Evolutionary conservation across 1,140 invertebrate species (phyloP).

Genomic region (Drosophila nigromelanica): DNA sequence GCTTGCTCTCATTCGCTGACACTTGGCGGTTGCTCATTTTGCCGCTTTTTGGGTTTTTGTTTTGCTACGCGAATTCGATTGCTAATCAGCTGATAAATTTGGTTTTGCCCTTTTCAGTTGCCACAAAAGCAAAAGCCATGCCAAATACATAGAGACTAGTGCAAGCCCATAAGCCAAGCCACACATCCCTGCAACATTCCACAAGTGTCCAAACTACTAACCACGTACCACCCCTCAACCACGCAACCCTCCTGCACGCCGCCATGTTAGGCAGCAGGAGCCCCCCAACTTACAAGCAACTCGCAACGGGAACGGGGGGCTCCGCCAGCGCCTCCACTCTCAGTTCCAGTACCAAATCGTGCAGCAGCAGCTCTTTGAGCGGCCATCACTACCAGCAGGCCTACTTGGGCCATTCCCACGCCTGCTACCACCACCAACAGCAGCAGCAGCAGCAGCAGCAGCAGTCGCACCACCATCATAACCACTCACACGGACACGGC

Average conservation of each 20-base stretch:
- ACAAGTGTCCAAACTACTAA: slow-evolving; percentile 29
- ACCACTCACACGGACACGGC: slow-evolving; percentile 57
- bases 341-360: slow-evolving; percentile 22
- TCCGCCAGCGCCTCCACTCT: slow-evolving; percentile 38
- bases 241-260: slow-evolving; percentile 48
- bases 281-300: slow-evolving; percentile 72
- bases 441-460: slow-evolving; percentile 54
- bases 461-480: slow-evolving; percentile 50
- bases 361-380: slow-evolving; percentile 40
- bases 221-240: slow-evolving; percentile 28
- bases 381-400: slow-evolving; percentile 62
- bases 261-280: slow-evolving; percentile 72
- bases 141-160: slow-evolving; percentile 18
- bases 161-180: slow-evolving; percentile 22
- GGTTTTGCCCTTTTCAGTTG: slow-evolving; percentile 18
- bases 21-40: slow-evolving; percentile 1
- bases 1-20: slow-evolving; percentile 16
- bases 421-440: slow-evolving; percentile 55
- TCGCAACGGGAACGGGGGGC: slow-evolving; percentile 70
- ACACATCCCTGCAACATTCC: slow-evolving; percentile 1
- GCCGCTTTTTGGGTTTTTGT: slow-evolving; percentile 58
- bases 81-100: slow-evolving; percentile 16
- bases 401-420: slow-evolving; percentile 58
- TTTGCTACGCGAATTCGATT: slow-evolving; percentile 51
- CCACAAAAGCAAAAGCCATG: slow-evolving; percentile 24